These are phyloP conservation scores for Centropyge bicolor DNA, from an alignment of 2,797 vertebrate genomes.

Conservation along the genomic window DNA sequence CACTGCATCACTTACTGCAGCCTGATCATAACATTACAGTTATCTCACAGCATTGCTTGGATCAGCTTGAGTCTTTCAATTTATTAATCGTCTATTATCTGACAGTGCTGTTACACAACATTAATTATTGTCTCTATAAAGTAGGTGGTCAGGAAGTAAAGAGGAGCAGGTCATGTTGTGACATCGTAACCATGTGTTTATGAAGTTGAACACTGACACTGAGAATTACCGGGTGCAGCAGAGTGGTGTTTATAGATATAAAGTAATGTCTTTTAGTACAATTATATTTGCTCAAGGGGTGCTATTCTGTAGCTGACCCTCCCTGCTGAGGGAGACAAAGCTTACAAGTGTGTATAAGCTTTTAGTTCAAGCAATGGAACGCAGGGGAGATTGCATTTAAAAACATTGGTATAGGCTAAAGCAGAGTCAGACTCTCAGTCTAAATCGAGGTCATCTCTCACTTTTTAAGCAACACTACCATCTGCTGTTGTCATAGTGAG, in stretches of 20 bases:
- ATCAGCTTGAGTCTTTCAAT: background rate
- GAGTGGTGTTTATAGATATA: conserved; percentile 7
- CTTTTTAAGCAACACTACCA: conserved; percentile 65
- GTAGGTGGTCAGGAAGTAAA: background rate
- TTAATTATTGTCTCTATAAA: background rate
- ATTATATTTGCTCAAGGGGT: background rate
- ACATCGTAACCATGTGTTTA: background rate
- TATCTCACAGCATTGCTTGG: background rate
- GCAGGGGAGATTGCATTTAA: background rate
- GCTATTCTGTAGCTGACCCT: background rate
- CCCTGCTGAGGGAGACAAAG: background rate
- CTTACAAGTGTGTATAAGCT: background rate
- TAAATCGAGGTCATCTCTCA: conserved; percentile 7
- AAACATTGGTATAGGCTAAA: background rate
- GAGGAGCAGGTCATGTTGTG: background rate
- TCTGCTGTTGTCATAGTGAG: conserved; percentile 55
- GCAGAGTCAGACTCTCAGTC: background rate
- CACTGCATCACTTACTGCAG: background rate
- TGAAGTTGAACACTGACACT: background rate
- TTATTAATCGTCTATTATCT: background rate
- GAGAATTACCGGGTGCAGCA: conserved; percentile 3
- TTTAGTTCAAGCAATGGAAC: background rate
- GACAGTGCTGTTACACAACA: background rate
- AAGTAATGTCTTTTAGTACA: conserved; percentile 5
- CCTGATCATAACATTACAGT: background rate